A percentile compares a stretch with the other conserved stretches of the same genome.
phyloP scores from a whole-genome alignment of 1,140 invertebrate species.

The Holcopasites calliopsidis region DNA sequence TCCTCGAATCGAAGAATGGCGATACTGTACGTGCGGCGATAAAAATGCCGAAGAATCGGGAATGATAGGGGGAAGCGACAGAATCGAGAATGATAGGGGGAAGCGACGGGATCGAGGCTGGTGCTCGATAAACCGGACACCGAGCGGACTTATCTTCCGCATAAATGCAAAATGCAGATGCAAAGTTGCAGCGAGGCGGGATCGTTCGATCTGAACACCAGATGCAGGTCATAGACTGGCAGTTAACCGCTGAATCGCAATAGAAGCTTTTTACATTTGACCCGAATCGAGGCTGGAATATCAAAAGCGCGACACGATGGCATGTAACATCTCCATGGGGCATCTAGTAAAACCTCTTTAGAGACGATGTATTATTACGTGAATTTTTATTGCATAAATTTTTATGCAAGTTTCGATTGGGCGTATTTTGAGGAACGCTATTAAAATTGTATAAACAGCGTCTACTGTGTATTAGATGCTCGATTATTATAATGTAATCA shows the following conservation, averaged over 20 bases:
- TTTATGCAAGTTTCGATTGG: too few relatives aligned
- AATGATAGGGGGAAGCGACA: too few relatives aligned
- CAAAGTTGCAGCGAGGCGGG: not conserved
- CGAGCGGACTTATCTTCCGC: not conserved
- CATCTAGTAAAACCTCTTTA: not conserved
- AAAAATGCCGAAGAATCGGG: too few relatives aligned
- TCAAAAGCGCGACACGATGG: not conserved
- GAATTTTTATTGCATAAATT: too few relatives aligned
- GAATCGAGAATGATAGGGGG: not conserved
- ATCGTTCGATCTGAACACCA: conserved; percentile 25
- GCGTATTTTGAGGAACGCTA: too few relatives aligned
- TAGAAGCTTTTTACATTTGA: conserved; percentile 43
- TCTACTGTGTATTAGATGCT: too few relatives aligned
- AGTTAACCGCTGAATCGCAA: conserved; percentile 40
- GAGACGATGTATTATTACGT: too few relatives aligned
- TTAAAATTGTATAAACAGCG: too few relatives aligned
- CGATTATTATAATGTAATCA: too few relatives aligned
- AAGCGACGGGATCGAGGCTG: not conserved
- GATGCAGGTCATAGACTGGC: conserved; percentile 20
- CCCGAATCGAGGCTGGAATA: conserved; percentile 27
- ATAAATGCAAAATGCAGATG: conserved; percentile 34
- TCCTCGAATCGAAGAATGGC: too few relatives aligned
- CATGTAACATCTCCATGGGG: conserved; percentile 14
- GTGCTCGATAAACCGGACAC: not conserved
- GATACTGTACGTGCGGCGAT: too few relatives aligned